Conservation (phyloP, 1,140 invertebrate species). For the Hestina assimilis region DNA sequence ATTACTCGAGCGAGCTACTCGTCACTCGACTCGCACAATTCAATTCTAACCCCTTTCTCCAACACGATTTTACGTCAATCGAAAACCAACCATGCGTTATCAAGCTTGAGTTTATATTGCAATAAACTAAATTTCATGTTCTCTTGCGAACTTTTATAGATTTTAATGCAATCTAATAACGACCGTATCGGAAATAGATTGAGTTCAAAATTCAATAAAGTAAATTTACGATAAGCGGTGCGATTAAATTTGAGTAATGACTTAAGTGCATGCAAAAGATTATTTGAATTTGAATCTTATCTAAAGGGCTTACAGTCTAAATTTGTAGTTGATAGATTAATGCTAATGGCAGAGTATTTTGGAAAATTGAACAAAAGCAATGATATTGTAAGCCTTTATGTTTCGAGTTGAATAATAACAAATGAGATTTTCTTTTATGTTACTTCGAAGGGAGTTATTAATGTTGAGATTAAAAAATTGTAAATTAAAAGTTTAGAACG, state of each 20-base stretch:
- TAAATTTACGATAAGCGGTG: slow-evolving; percentile 7
- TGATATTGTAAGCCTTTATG: slow-evolving; percentile 17
- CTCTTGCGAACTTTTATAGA: neutral
- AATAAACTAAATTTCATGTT: slow-evolving; percentile 11
- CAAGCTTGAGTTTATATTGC: slow-evolving; percentile 7
- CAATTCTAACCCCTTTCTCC: slow-evolving; percentile 10
- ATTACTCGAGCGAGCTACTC: slow-evolving; percentile 1
- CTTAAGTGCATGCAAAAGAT: neutral
- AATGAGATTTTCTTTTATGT: slow-evolving; percentile 22
- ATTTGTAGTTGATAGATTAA: neutral
- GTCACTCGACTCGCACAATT: slow-evolving; percentile 8
- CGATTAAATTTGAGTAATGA: neutral
- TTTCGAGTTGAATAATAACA: slow-evolving; percentile 22
- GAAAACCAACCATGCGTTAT: slow-evolving; percentile 14
- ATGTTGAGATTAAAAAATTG: slow-evolving; percentile 12
- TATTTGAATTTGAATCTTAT: neutral
- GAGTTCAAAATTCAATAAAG: slow-evolving; percentile 9
- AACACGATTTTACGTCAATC: slow-evolving; percentile 10
- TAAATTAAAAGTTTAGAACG: too few relatives aligned
- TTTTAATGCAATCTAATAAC: neutral
- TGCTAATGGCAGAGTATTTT: slow-evolving; percentile 17
- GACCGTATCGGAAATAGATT: neutral
- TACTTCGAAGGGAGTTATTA: slow-evolving; percentile 17
- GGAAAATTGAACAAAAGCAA: slow-evolving; percentile 19
- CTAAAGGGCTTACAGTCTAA: neutral